phyloP scores from a whole-genome alignment of 1,140 invertebrate species.

The Lepidurus arcticus region DNA sequence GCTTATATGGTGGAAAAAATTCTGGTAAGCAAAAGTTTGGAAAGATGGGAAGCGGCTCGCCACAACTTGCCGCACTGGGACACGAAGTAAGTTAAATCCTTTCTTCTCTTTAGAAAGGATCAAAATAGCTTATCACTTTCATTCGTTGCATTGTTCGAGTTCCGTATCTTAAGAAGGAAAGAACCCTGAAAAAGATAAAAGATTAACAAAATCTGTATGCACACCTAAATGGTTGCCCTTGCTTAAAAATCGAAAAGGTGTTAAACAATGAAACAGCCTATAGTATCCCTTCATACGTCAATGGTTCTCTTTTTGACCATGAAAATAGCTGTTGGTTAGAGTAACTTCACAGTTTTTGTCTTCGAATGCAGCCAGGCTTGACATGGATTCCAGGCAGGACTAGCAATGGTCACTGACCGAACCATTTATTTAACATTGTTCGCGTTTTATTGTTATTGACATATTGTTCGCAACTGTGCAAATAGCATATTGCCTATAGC shows the following conservation, averaged over 20 bases:
- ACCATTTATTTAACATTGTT: neutral
- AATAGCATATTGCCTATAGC: neutral
- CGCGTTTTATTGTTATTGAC: neutral
- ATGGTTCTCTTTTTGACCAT: neutral
- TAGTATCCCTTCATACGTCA: neutral
- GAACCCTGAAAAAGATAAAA: too few relatives aligned
- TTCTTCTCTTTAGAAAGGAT: neutral
- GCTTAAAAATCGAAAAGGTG: neutral
- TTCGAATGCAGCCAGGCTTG: neutral
- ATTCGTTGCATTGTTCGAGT: too few relatives aligned
- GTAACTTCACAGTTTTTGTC: neutral
- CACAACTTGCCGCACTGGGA: neutral
- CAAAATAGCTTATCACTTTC: neutral
- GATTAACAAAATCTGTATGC: too few relatives aligned
- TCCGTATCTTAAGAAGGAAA: too few relatives aligned
- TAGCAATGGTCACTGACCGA: neutral
- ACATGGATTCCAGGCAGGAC: neutral
- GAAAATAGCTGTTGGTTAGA: neutral
- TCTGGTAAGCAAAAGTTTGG: constrained; percentile 27
- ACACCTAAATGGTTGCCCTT: too few relatives aligned
- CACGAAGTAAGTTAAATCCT: neutral
- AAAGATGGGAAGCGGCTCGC: constrained; percentile 2
- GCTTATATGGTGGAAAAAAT: constrained; percentile 32
- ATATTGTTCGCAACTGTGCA: neutral
- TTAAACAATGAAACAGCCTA: neutral